Percentiles rank a stretch among this genome's conserved stretches.
Evolutionary conservation across 1,140 invertebrate genomes (phyloP).

Genomic region (Rhyzopertha dominica): DNA sequence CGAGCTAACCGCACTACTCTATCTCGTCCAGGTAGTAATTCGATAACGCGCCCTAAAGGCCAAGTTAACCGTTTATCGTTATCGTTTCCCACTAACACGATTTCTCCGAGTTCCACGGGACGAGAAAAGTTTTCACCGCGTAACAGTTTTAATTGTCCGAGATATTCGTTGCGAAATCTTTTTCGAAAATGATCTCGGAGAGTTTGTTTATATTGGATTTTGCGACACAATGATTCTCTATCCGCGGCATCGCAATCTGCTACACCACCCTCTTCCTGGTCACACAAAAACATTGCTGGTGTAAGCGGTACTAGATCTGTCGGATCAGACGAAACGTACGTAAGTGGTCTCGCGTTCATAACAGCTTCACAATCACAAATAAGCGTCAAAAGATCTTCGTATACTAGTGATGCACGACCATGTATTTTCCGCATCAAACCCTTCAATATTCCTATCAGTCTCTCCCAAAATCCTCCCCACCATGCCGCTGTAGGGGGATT

Average conservation of each 20-base stretch:
- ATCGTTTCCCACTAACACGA: constrained; percentile 15
- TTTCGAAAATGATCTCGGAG: constrained; percentile 12
- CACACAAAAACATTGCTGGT: constrained; percentile 10
- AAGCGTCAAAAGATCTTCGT: no score
- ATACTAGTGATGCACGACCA: no score
- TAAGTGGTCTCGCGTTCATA: constrained; percentile 10
- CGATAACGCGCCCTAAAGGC: constrained; percentile 9
- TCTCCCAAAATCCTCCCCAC: no score
- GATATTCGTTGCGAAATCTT: constrained; percentile 15
- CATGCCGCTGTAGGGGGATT: no score
- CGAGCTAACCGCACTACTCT: constrained; percentile 6
- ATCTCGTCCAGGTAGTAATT: constrained; percentile 15
- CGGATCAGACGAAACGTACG: constrained; percentile 6
- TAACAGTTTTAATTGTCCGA: constrained; percentile 13
- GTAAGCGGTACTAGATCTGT: constrained; percentile 9
- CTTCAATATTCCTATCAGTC: no score
- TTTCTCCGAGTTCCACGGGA: constrained; percentile 8
- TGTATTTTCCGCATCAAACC: no score
- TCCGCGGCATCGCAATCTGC: constrained; percentile 12
- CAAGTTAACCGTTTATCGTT: constrained; percentile 13
- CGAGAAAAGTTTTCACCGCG: no score
- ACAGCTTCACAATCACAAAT: no score
- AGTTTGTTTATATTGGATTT: constrained; percentile 12
- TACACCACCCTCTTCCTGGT: no score
- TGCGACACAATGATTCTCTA: constrained; percentile 13